Evolutionary conservation across 2,113 vertebrate species (phyloP).

Genomic region (Cheilinus undulatus): DNA sequence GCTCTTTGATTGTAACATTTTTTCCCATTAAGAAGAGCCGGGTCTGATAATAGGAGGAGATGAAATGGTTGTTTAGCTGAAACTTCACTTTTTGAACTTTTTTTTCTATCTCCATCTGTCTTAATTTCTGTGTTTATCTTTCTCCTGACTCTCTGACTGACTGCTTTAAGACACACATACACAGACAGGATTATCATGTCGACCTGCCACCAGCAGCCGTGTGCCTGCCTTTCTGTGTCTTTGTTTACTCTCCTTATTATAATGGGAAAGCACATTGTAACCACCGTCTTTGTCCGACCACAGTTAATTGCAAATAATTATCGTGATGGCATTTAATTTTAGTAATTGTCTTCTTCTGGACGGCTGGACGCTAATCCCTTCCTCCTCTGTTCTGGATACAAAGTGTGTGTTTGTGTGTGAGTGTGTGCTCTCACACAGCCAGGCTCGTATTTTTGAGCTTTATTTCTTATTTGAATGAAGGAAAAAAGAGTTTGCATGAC

Average conservation of each 20-base stretch:
- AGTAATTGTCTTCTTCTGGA: constrained; percentile 78
- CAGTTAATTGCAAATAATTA: constrained; percentile 80
- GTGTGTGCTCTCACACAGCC: constrained; percentile 1
- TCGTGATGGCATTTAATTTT: constrained; percentile 79
- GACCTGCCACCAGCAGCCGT: constrained; percentile 53
- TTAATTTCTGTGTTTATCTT: constrained; percentile 41
- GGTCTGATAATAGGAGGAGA: constrained; percentile 41
- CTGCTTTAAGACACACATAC: constrained; percentile 34
- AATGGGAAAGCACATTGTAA: constrained; percentile 65
- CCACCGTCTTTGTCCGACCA: constrained; percentile 67
- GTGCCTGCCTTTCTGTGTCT: constrained; percentile 48
- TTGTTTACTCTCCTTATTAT: constrained; percentile 70
- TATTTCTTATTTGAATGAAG: constrained; percentile 52
- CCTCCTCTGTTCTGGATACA: constrained; percentile 61
- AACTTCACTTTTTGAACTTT: constrained; percentile 37
- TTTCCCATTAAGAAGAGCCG: constrained; percentile 49
- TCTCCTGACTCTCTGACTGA: constrained; percentile 25
- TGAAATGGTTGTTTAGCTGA: background rate
- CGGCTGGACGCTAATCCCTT: constrained; percentile 69
- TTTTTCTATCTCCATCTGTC: constrained; percentile 30
- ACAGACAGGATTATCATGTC: constrained; percentile 52
- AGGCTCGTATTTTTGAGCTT: constrained; percentile 18
- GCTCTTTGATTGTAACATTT: constrained; percentile 55
- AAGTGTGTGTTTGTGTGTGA: constrained; percentile 39
- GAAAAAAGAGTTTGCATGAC: constrained; percentile 40